A percentile compares a stretch with the other conserved stretches of the same genome.
phyloP scores from a whole-genome alignment of 2,888 invertebrate species.

The Drosophila mimica region DNA sequence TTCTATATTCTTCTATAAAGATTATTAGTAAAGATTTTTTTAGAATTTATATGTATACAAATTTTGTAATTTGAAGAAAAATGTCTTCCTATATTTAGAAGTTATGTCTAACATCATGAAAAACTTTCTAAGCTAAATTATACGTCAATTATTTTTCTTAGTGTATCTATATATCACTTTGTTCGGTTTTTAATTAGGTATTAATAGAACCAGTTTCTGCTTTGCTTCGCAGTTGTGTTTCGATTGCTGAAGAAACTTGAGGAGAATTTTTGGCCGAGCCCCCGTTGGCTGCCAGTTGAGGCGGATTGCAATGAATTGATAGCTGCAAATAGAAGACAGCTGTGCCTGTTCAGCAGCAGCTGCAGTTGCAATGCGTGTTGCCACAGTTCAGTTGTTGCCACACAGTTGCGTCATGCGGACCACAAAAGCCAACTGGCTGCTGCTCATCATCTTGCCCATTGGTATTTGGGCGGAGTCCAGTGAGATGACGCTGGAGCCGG shows the following conservation, averaged over 20 bases:
- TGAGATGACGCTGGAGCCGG: slow-evolving; percentile 33
- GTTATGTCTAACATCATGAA: neutral
- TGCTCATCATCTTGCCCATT: slow-evolving; percentile 29
- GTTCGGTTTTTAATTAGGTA: neutral
- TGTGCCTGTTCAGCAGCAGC: slow-evolving; percentile 5
- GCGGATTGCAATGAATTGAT: slow-evolving; percentile 3
- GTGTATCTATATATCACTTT: neutral
- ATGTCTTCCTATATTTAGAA: neutral
- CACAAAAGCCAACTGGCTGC: slow-evolving; percentile 8
- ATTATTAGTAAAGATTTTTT: too few species aligned
- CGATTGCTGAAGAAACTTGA: neutral
- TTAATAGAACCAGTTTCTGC: neutral
- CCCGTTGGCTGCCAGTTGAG: too few species aligned
- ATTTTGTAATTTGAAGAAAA: neutral
- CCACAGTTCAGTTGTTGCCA: slow-evolving; percentile 28
- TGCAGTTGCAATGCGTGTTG: neutral
- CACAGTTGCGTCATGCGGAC: slow-evolving; percentile 31
- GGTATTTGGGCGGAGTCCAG: slow-evolving; percentile 11
- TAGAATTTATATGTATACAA: too few species aligned
- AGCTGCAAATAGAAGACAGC: slow-evolving; percentile 3
- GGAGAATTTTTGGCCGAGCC: neutral
- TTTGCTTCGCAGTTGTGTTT: neutral
- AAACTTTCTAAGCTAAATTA: neutral
- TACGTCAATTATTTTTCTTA: neutral
- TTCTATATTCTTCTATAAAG: too few species aligned